Percentiles rank a stretch among this genome's conserved stretches.
Conservation (phyloP, 1,140 invertebrate species). For the Drosophila sucinea region DNA sequence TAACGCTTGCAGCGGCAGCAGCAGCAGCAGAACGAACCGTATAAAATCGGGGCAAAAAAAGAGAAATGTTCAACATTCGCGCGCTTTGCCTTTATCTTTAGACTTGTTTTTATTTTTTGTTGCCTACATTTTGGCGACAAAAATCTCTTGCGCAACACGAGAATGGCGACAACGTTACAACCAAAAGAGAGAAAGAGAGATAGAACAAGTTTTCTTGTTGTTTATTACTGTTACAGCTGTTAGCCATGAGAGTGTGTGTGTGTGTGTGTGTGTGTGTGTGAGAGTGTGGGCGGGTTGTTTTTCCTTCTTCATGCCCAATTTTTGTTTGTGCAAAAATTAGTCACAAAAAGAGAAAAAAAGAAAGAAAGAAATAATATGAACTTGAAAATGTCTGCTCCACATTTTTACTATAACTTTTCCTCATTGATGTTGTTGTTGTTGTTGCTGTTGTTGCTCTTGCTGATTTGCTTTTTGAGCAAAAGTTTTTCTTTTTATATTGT, state of each 20-base stretch:
- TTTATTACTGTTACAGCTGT: constrained; percentile 75
- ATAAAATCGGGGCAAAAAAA: constrained; percentile 3
- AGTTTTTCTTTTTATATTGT: constrained; percentile 50
- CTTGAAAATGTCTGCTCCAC: constrained; percentile 54
- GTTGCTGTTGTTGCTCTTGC: constrained; percentile 24
- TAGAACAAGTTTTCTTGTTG: constrained; percentile 46
- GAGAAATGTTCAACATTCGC: constrained; percentile 43
- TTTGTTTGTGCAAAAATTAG: constrained; percentile 74
- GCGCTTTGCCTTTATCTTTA: constrained; percentile 37
- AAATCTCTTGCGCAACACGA: constrained; percentile 67
- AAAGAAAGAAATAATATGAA: constrained; percentile 47
- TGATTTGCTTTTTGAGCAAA: constrained; percentile 51
- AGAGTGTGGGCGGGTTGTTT: constrained; percentile 36
- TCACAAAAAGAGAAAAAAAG: constrained; percentile 23
- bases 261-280: constrained; percentile 19
- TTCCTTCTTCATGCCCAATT: constrained; percentile 20
- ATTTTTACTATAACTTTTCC: constrained; percentile 29
- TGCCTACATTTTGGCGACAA: constrained; percentile 62
- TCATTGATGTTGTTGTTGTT: constrained; percentile 13
- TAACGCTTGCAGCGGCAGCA: constrained; percentile 47
- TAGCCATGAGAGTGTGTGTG: constrained; percentile 32
- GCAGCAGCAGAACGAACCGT: background rate
- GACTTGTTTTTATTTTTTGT: constrained; percentile 13
- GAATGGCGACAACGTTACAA: constrained; percentile 13
- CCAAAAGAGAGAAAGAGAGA: constrained; percentile 16